Evolutionary conservation across 1,140 invertebrate genomes (phyloP).

Genomic region (Pararge aegeria): DNA sequence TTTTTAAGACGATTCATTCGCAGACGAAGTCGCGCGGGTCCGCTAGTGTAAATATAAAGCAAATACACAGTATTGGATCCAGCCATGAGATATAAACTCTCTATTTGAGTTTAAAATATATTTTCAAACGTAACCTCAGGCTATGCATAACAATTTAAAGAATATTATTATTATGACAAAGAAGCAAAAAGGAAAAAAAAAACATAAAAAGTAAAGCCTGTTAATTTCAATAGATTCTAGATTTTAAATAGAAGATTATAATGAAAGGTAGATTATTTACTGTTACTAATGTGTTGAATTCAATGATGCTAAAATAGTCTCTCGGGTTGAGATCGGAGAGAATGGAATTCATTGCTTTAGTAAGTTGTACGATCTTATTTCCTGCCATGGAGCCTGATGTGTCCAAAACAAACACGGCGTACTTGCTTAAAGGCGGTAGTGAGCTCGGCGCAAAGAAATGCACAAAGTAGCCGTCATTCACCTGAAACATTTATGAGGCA

Average conservation of each 20-base stretch:
- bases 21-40: too few species aligned
- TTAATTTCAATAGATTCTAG: too few species aligned
- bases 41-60: too few species aligned
- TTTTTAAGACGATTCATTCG: too few species aligned
- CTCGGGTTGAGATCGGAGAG: constrained; percentile 80
- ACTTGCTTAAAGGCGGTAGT: constrained; percentile 69
- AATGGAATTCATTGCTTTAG: constrained; percentile 74
- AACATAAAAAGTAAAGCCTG: too few species aligned
- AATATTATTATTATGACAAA: too few species aligned
- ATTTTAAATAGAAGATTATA: not conserved
- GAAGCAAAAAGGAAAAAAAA: too few species aligned
- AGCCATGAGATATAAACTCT: too few species aligned
- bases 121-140: too few species aligned
- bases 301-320: constrained; percentile 85
- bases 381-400: constrained; percentile 86
- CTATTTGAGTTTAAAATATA: too few species aligned
- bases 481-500: constrained; percentile 54
- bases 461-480: constrained; percentile 89
- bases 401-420: constrained; percentile 87
- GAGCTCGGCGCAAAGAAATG: not conserved
- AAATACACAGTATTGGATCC: too few species aligned
- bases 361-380: constrained; percentile 80
- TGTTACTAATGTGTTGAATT: constrained; percentile 79
- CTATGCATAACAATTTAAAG: too few species aligned
- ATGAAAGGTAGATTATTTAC: constrained; percentile 51